phyloP scores from a whole-genome alignment of 2,797 vertebrate genomes.

The Alectoris magna region DNA sequence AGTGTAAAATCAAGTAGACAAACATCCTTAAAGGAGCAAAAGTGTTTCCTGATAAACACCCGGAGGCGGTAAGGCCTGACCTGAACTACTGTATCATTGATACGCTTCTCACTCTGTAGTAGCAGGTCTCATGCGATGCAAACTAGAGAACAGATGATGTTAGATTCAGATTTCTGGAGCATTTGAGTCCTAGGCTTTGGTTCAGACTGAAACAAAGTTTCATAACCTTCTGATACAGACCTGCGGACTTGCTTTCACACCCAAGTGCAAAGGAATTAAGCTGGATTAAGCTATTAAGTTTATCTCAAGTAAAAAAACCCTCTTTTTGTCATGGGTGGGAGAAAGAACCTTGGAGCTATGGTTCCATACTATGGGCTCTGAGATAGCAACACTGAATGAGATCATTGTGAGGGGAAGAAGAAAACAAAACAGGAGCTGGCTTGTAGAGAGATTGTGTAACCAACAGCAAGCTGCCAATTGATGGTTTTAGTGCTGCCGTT shows the following conservation, averaged over 20 bases:
- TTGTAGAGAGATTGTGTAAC: not conserved
- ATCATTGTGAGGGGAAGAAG: not conserved
- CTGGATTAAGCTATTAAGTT: not conserved
- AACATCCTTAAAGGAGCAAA: not conserved
- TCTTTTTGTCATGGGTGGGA: not conserved
- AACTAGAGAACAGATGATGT: not conserved
- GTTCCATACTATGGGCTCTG: not conserved
- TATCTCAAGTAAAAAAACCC: not conserved
- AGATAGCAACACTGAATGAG: not conserved
- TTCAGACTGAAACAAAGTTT: not conserved
- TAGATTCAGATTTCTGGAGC: not conserved
- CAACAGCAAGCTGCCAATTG: constrained; percentile 18
- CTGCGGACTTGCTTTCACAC: not conserved
- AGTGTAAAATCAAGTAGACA: not conserved
- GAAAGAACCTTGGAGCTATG: not conserved
- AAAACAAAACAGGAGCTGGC: not conserved
- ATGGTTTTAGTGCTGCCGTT: not conserved
- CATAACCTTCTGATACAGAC: not conserved
- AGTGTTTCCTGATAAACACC: not conserved
- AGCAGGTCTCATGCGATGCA: not conserved
- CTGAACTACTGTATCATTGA: not conserved
- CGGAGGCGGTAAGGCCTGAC: not conserved
- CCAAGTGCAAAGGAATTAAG: not conserved
- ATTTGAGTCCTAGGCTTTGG: not conserved
- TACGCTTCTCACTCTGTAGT: not conserved